These are phyloP conservation scores for Barnardius zonarius DNA, from an alignment of 2,113 vertebrate species.

Conservation along the genomic window DNA sequence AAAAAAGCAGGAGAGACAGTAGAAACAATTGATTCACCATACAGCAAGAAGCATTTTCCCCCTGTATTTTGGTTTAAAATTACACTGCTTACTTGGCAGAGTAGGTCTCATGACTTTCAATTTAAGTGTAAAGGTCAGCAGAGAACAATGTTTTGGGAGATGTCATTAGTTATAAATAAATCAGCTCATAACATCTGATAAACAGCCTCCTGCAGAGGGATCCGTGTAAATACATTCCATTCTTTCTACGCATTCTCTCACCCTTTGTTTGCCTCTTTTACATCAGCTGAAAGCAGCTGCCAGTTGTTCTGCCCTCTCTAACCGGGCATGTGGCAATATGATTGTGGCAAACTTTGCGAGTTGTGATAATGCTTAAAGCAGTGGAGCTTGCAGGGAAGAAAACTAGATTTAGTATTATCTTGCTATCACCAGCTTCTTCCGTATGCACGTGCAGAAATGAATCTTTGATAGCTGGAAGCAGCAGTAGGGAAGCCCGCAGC, in stretches of 20 bases:
- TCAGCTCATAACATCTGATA: not conserved
- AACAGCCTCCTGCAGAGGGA: not conserved
- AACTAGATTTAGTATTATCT: not conserved
- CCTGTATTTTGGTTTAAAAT: not conserved
- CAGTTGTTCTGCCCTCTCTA: not conserved
- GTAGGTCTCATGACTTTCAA: not conserved
- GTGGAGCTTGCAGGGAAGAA: not conserved
- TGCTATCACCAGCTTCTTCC: not conserved
- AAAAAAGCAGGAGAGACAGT: not conserved
- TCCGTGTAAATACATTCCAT: not conserved
- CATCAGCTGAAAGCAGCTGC: not conserved
- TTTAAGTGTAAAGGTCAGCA: not conserved
- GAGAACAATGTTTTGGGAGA: not conserved
- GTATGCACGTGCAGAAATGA: not conserved
- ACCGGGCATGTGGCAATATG: not conserved
- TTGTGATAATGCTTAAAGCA: not conserved
- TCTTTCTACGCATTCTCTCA: not conserved
- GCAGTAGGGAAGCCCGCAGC: not conserved
- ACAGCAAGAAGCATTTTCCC: not conserved
- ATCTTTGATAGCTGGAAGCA: not conserved
- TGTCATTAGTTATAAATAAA: constrained; percentile 38
- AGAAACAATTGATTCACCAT: not conserved
- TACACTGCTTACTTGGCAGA: not conserved
- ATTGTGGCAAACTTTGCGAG: not conserved
- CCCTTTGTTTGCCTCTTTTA: not conserved